Conservation (phyloP, 1,140 invertebrate genomes). For the Dufourea novaeangliae region DNA sequence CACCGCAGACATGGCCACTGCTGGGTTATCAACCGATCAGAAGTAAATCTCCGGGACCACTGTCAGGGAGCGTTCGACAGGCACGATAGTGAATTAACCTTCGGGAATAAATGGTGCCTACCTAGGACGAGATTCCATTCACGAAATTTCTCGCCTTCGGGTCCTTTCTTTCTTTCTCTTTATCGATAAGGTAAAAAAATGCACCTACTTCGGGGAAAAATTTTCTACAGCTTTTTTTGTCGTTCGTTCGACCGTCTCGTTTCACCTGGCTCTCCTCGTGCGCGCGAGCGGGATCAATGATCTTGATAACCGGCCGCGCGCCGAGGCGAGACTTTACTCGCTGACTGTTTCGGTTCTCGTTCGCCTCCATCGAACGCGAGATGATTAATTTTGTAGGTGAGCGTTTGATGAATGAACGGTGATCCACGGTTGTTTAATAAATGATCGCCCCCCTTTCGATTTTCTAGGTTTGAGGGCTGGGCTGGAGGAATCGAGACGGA, state of each 20-base stretch:
- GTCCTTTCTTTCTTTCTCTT: background rate
- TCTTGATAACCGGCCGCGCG: conserved; percentile 45
- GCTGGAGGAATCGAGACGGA: background rate
- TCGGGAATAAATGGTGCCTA: conserved; percentile 69
- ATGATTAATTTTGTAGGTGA: conserved; percentile 39
- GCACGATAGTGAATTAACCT: conserved; percentile 69
- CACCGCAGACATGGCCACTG: conserved; percentile 66
- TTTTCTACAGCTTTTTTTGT: conserved; percentile 20
- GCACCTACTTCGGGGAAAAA: conserved; percentile 45
- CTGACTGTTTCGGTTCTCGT: background rate
- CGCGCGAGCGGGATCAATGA: conserved; percentile 38
- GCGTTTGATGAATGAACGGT: conserved; percentile 15
- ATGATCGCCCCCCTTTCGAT: background rate
- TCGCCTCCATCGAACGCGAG: background rate
- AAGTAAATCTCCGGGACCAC: conserved; percentile 66
- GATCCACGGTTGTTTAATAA: background rate
- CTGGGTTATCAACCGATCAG: conserved; percentile 68
- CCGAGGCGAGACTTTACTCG: conserved; percentile 34
- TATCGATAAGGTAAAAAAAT: conserved; percentile 53
- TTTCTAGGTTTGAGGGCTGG: background rate
- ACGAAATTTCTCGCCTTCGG: conserved; percentile 61
- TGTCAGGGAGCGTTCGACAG: conserved; percentile 69
- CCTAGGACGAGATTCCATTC: conserved; percentile 69
- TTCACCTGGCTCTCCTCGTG: conserved; percentile 22
- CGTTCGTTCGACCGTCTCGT: background rate